These are phyloP conservation scores for Alauda arvensis DNA, from an alignment of 2,797 vertebrate genomes.

Conservation along the genomic window DNA sequence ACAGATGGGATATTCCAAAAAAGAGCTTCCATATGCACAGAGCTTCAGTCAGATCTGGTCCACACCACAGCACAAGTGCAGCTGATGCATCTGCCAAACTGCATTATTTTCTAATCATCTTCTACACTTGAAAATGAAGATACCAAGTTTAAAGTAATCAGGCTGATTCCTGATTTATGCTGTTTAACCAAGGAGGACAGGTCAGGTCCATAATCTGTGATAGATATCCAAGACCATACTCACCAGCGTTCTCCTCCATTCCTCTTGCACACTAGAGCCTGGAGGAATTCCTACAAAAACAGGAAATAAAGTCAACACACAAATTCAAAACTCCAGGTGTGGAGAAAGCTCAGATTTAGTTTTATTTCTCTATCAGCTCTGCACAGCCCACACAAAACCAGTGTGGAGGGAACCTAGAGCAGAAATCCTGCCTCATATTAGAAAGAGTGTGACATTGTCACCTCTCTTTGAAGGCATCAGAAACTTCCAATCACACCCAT, in stretches of 20 bases:
- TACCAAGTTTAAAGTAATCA: not conserved
- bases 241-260: slow-evolving; percentile 53
- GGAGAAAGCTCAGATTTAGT: not conserved
- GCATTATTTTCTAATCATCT: not conserved
- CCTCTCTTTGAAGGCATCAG: not conserved
- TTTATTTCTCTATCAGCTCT: not conserved
- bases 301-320: not conserved
- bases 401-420: not conserved
- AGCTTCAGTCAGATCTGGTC: not conserved
- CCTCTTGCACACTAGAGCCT: not conserved
- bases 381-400: not conserved
- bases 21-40: not conserved
- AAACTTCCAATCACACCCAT: not conserved
- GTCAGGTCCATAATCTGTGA: not conserved
- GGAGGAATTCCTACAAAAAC: slow-evolving; percentile 13
- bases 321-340: not conserved
- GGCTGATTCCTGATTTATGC: not conserved
- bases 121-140: not conserved
- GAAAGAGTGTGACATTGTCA: not conserved
- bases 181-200: not conserved
- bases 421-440: not conserved
- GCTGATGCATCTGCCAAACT: not conserved
- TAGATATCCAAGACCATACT: not conserved
- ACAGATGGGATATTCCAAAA: not conserved
- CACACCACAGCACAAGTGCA: not conserved